phyloP scores from a whole-genome alignment of 2,888 invertebrate species.

The Adelognathus sp. region DNA sequence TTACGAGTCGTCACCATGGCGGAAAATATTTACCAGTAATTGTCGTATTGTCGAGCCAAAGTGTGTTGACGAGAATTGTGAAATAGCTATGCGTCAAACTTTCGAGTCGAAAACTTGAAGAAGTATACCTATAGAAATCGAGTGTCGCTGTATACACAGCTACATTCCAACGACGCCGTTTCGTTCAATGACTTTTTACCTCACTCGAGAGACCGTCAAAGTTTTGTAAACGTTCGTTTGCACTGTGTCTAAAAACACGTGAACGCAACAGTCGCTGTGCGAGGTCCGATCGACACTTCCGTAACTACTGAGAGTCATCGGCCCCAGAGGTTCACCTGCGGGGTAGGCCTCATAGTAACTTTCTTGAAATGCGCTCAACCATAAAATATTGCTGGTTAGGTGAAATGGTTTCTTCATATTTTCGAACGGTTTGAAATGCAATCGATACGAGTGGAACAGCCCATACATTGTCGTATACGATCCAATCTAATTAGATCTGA shows the following conservation, averaged over 20 bases:
- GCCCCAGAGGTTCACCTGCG: neutral
- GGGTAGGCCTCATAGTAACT: neutral
- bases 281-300: slow-evolving; percentile 1
- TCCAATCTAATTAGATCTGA: too few species aligned
- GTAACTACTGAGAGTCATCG: neutral
- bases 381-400: neutral
- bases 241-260: neutral
- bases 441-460: too few species aligned
- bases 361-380: neutral
- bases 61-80: slow-evolving; percentile 15
- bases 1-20: neutral
- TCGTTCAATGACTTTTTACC: neutral
- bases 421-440: too few species aligned
- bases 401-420: neutral
- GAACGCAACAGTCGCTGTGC: neutral
- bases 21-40: slow-evolving; percentile 9
- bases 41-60: slow-evolving; percentile 20
- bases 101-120: neutral
- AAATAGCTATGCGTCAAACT: neutral
- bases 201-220: neutral
- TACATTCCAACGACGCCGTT: neutral
- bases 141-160: neutral
- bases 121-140: neutral
- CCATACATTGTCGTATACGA: too few species aligned
- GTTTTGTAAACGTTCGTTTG: neutral